Evolutionary conservation across 2,113 vertebrate species (phyloP), one percentile per base, ranked within the genome.

Genomic region (Centropus unirufus): DNA sequence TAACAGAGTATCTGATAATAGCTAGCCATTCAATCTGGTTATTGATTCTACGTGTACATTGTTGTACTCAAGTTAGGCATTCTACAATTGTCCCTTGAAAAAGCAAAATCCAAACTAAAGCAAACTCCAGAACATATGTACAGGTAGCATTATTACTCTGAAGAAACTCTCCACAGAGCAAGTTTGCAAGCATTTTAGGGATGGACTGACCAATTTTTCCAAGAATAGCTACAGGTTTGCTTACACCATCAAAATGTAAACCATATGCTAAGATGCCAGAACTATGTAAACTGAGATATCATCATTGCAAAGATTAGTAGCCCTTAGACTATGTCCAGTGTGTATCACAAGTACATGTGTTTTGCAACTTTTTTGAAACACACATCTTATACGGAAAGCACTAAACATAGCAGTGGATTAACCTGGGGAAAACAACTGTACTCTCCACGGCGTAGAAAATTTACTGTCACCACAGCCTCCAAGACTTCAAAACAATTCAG

Each of bases 1-100:
- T 18, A 44, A 18, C 14, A 36, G 63, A 70, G 46, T 59, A 61
- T 63, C 44, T 75, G 57, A 46, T 34, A 55, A 32, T n/a, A 75
- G 80, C 58, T 19, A 76, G 39, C n/a, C 80, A 79, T 64, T 90
- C 9, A 26, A 44, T 22, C 12, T 36, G 52, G 36, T 57, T 62
- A 58, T 24, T 0, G 0, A 42, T 66, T 79, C 44, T 64, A 34
- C 11, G 66, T 79, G 17, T 14, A 83, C 0, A 0, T 4, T 14
- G 16, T 57, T 47, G 69, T 32, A 59, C 55, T 75, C 32, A 58
- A 64, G 51, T 23, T 39, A 55, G 13, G 8, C 68, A 32, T 66
- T 92, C 46, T 44, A 12, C 16, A 55, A 15, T 3, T 44, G 9
- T 9, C 40, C 46, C 40, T 61, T 66, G 26, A 54, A 82, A 78